phyloP scores from a whole-genome alignment of 2,797 vertebrate species.

The Enteromius radiatus region DNA sequence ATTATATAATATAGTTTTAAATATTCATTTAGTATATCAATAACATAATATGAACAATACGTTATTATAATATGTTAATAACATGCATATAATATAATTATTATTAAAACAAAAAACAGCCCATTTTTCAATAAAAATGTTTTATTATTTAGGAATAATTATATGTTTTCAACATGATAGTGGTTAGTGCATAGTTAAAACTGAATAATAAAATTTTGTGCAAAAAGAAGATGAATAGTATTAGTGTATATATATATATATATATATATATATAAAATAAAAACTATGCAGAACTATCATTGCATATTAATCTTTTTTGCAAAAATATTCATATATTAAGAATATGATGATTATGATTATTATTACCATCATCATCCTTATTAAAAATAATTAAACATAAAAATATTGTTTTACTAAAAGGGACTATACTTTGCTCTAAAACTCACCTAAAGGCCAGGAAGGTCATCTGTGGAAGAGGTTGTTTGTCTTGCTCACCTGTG shows the following conservation, averaged over 20 bases:
- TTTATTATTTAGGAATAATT: too few relatives aligned
- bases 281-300: neutral
- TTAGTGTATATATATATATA: too few relatives aligned
- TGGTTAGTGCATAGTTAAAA: neutral
- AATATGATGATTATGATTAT: neutral
- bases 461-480: constrained; percentile 84
- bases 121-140: too few relatives aligned
- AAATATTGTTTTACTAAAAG: neutral
- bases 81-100: too few relatives aligned
- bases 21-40: neutral
- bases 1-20: neutral
- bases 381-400: neutral
- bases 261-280: neutral
- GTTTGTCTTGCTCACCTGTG: constrained; percentile 85
- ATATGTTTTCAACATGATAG: neutral
- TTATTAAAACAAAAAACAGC: too few relatives aligned
- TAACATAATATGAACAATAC: neutral
- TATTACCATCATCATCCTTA: neutral
- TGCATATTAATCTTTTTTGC: neutral
- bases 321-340: neutral
- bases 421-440: neutral
- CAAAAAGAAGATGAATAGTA: neutral
- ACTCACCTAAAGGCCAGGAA: constrained; percentile 72
- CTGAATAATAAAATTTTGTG: neutral
- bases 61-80: neutral